phyloP scores from a whole-genome alignment of 1,140 invertebrate genomes.

The Phocides pigmalion region DNA sequence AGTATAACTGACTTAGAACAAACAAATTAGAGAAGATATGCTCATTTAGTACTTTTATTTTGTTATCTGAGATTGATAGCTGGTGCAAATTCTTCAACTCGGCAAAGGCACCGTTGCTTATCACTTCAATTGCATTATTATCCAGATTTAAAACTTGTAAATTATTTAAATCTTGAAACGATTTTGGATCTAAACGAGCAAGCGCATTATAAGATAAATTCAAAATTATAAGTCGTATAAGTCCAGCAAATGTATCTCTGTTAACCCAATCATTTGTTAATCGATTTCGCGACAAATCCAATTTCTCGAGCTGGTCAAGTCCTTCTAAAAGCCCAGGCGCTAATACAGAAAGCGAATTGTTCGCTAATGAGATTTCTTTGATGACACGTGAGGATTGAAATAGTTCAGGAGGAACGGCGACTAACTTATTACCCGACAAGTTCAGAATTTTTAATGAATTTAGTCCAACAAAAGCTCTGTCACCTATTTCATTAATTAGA shows the following conservation, averaged over 20 bases:
- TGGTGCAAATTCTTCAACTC: slow-evolving; percentile 90
- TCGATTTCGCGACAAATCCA: slow-evolving; percentile 92
- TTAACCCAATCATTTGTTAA: slow-evolving; percentile 92
- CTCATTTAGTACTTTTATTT: slow-evolving; percentile 87
- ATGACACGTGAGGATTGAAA: slow-evolving; percentile 89
- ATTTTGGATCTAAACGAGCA: slow-evolving; percentile 87
- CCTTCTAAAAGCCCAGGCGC: slow-evolving; percentile 91
- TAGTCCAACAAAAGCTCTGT: slow-evolving; percentile 89
- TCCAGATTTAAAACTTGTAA: slow-evolving; percentile 91
- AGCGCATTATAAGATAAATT: slow-evolving; percentile 91
- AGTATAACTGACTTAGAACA: slow-evolving; percentile 89
- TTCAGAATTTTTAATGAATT: slow-evolving; percentile 88
- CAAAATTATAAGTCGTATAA: slow-evolving; percentile 90
- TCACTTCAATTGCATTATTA: slow-evolving; percentile 89
- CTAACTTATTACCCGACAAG: slow-evolving; percentile 90
- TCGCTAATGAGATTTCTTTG: slow-evolving; percentile 90
- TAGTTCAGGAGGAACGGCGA: slow-evolving; percentile 90
- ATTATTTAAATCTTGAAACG: slow-evolving; percentile 91
- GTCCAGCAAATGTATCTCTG: slow-evolving; percentile 90
- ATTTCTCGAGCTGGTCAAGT: slow-evolving; percentile 89
- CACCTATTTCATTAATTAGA: slow-evolving; percentile 88
- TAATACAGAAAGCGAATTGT: slow-evolving; percentile 91
- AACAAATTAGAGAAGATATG: slow-evolving; percentile 89
- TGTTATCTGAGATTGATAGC: slow-evolving; percentile 90
- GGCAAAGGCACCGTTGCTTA: slow-evolving; percentile 90